phyloP scores from a whole-genome alignment of 2,888 invertebrate genomes.

The Odontomyia ornata region DNA sequence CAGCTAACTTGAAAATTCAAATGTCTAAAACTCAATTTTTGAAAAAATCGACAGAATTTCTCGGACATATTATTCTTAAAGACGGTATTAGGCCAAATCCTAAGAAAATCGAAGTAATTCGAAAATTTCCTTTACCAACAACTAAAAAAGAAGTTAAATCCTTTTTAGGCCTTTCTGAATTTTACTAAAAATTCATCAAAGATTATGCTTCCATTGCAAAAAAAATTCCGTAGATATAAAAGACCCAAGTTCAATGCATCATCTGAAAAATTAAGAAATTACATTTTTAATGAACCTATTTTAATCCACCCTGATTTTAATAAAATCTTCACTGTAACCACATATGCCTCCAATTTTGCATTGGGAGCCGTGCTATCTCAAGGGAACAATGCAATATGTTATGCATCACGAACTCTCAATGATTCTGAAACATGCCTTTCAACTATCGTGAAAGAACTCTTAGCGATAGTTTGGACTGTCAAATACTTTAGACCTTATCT shows the following conservation, averaged over 20 bases:
- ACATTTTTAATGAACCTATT: constrained; percentile 2
- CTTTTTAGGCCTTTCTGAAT: constrained; percentile 52
- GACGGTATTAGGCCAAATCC: constrained; percentile 38
- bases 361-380: constrained; percentile 53
- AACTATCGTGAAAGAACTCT: constrained; percentile 53
- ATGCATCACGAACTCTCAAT: constrained; percentile 46
- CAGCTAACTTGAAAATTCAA: constrained; percentile 19
- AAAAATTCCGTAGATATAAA: not conserved
- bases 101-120: constrained; percentile 26
- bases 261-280: not conserved
- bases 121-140: constrained; percentile 43
- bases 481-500: not conserved
- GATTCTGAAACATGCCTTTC: not conserved
- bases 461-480: constrained; percentile 47
- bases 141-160: constrained; percentile 52
- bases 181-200: constrained; percentile 46
- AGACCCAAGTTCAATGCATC: not conserved
- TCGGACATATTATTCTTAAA: constrained; percentile 13
- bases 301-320: not conserved
- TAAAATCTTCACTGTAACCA: constrained; percentile 49
- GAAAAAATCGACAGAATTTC: constrained; percentile 18
- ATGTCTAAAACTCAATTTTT: constrained; percentile 56
- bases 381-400: constrained; percentile 51
- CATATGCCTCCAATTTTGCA: constrained; percentile 54
- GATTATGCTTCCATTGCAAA: not conserved